A percentile compares a stretch with the other conserved stretches of the same genome.
These are phyloP conservation scores for Platyscapa corneri DNA, from an alignment of 1,140 invertebrate species.

Conservation along the genomic window DNA sequence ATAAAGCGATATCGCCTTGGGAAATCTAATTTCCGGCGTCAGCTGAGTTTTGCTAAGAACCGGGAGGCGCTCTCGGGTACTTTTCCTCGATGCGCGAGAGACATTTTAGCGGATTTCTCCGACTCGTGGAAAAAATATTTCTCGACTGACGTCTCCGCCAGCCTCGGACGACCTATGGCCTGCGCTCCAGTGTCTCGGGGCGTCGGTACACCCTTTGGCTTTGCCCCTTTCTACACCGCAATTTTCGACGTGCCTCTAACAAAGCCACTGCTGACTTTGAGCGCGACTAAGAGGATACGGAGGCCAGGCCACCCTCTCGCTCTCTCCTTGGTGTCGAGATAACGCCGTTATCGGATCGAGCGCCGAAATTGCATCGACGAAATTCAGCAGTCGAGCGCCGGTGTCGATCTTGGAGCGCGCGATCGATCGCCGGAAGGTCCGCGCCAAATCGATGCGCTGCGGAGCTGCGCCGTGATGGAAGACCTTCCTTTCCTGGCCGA, in stretches of 20 bases:
- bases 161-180: too few relatives aligned
- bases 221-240: too few relatives aligned
- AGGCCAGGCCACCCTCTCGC: too few relatives aligned
- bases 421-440: too few relatives aligned
- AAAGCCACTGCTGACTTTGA: neutral
- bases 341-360: neutral
- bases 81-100: too few relatives aligned
- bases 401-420: too few relatives aligned
- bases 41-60: neutral
- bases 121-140: neutral
- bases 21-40: conserved; percentile 40
- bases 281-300: too few relatives aligned
- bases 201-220: too few relatives aligned
- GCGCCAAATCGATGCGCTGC: conserved; percentile 9
- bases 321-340: neutral
- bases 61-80: neutral
- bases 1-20: conserved; percentile 15
- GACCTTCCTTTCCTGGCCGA: conserved; percentile 3
- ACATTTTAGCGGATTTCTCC: neutral
- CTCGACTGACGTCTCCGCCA: neutral
- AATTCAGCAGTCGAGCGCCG: neutral
- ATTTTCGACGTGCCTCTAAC: neutral
- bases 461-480: conserved; percentile 4
- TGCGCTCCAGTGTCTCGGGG: too few relatives aligned
- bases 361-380: neutral